Percentiles rank a stretch among this genome's conserved stretches.
Conservation (phyloP, 2,888 invertebrate species). For the Dryococelus australis region DNA sequence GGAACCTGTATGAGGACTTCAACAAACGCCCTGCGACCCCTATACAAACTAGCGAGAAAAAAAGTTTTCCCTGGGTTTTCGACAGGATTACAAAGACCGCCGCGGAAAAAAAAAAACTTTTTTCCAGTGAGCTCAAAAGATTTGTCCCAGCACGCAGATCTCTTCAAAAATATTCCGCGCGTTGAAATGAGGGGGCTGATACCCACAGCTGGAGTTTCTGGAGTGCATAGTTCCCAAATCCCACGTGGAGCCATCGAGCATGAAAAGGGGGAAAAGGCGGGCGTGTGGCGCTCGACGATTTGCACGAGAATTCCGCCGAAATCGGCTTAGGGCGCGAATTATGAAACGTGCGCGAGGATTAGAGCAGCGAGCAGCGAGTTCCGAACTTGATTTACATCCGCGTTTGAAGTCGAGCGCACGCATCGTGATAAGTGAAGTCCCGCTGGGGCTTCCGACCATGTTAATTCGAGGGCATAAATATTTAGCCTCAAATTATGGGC, state of each 20-base stretch:
- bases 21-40: too few relatives aligned
- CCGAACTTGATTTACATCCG: neutral
- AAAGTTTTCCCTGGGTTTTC: too few relatives aligned
- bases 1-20: too few relatives aligned
- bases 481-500: too few relatives aligned
- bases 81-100: too few relatives aligned
- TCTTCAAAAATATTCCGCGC: too few relatives aligned
- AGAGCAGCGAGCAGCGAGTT: neutral
- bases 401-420: neutral
- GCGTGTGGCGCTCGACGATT: neutral
- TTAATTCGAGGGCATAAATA: too few relatives aligned
- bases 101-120: too few relatives aligned
- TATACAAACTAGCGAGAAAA: too few relatives aligned
- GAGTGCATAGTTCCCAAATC: constrained; percentile 8
- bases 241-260: neutral
- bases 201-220: neutral
- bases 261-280: constrained; percentile 12
- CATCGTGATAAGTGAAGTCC: neutral
- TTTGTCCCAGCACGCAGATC: too few relatives aligned
- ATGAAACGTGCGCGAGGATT: neutral
- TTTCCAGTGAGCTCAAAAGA: too few relatives aligned
- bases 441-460: neutral
- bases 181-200: neutral
- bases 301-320: neutral
- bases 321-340: constrained; percentile 3